Base-by-base conservation (phyloP, 2,888 invertebrate species). In the Eupithecia subfuscata region DNA sequence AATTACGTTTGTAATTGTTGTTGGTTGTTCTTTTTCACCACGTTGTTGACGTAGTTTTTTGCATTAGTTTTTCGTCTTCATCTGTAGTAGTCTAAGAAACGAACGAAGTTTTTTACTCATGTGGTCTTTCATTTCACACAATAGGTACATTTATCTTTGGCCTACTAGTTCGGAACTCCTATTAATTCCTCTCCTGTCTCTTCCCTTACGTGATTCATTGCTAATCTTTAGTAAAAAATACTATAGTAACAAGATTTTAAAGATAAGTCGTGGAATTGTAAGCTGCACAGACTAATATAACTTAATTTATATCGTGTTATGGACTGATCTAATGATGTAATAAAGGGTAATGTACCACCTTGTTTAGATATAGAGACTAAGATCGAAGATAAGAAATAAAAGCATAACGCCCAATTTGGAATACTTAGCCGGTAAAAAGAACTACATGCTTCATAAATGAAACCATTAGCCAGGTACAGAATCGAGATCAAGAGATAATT, bases 251-350 rank as follows among this genome's bases (percentile, higher is more conserved):
- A 14, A 60, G 22, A 25, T 60, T 22, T 25, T 22, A 25, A 25
- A 12, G 22, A 56, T 56, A 56, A 12, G 22, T 60, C 12, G 60
- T 60, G 2, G 60, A 25, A 60, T 60, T 25, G 60, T 60, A 25
- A 64, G 64, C n/a, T 34, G 30, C 22, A 52, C 30, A 60, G 40
- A 70, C 70, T 40, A n/a, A 40, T 40, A n/a, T n/a, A 22, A n/a
- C n/a, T n/a, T 40, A 40, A 67, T 67, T 40, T 37, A 22, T 69
- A 52, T 72, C 30, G 30, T 40, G 71, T 65, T 71, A 76, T 73
- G 74, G 76, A 56, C 64, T n/a, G 76, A 34, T 64, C 74, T 77
- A 74, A 77, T 72, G 77, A 74, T 74, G 74, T 65, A 25, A 60
- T 60, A 60, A 60, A 65, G 69, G 43, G 71, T 71, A 56, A 70